phyloP scores from a whole-genome alignment of 2,797 vertebrate species.

The Lateolabrax maculatus region DNA sequence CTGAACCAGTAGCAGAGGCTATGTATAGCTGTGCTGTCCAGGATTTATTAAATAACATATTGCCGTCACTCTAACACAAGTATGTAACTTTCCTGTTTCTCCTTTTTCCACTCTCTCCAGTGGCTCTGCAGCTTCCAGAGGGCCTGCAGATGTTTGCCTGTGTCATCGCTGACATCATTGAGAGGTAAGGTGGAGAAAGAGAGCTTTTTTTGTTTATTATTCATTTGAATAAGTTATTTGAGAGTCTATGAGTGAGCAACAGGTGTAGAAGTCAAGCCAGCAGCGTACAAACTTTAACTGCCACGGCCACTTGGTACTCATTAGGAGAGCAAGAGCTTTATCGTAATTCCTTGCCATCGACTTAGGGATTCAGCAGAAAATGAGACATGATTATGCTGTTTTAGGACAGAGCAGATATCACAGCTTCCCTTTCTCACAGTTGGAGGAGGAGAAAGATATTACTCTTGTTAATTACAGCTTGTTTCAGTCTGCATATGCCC shows the following conservation, averaged over 20 bases:
- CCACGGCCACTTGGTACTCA: constrained; percentile 53
- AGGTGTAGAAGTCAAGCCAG: constrained; percentile 35
- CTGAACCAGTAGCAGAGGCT: constrained; percentile 44
- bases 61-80: constrained; percentile 48
- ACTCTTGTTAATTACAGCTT: constrained; percentile 81
- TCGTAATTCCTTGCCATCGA: constrained; percentile 64
- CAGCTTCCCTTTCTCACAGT: constrained; percentile 60
- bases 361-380: constrained; percentile 72
- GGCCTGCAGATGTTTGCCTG: constrained; percentile 98
- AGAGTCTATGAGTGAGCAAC: constrained; percentile 7
- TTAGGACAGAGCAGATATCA: constrained; percentile 62
- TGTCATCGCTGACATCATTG: constrained; percentile 95
- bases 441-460: constrained; percentile 70
- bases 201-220: constrained; percentile 3
- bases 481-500: constrained; percentile 60
- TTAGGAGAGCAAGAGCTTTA: constrained; percentile 66
- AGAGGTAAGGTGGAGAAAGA: constrained; percentile 85
- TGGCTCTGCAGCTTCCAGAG: constrained; percentile 98
- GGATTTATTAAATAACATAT: constrained; percentile 61
- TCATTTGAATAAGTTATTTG: not conserved
- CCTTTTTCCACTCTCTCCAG: constrained; percentile 76
- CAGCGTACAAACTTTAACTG: constrained; percentile 32
- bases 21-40: constrained; percentile 46
- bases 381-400: constrained; percentile 65
- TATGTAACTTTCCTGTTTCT: constrained; percentile 55